phyloP scores from a whole-genome alignment of 2,888 invertebrate species.

The Papilio protenor region DNA sequence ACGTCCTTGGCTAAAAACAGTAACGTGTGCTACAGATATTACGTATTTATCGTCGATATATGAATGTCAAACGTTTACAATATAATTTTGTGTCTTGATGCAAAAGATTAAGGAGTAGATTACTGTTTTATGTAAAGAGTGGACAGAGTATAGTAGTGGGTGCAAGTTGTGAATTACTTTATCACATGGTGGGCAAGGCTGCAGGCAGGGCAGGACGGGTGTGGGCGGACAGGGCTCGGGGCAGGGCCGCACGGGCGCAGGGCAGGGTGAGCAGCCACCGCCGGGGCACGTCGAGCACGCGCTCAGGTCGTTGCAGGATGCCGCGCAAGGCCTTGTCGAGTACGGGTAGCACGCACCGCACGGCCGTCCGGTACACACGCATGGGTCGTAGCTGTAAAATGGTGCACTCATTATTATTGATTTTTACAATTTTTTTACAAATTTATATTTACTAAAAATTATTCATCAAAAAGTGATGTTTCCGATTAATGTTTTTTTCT shows the following conservation, averaged over 20 bases:
- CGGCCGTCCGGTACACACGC: slow-evolving; percentile 70
- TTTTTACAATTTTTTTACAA: slow-evolving; percentile 54
- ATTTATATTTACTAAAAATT: slow-evolving; percentile 42
- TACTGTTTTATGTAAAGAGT: not conserved
- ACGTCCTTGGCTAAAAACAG: slow-evolving; percentile 59
- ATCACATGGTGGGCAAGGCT: slow-evolving; percentile 75
- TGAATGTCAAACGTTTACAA: not conserved
- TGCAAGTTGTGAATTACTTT: slow-evolving; percentile 57
- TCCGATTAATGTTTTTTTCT: slow-evolving; percentile 2
- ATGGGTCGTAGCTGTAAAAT: slow-evolving; percentile 77
- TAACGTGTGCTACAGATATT: not conserved
- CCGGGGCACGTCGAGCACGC: slow-evolving; percentile 76
- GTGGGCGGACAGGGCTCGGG: slow-evolving; percentile 66
- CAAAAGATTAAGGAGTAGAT: not conserved
- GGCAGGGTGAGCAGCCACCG: slow-evolving; percentile 77
- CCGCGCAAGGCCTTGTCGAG: slow-evolving; percentile 60
- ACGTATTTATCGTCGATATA: not conserved
- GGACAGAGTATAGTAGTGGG: not conserved
- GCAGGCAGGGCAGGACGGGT: slow-evolving; percentile 69
- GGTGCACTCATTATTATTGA: slow-evolving; percentile 73
- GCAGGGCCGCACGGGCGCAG: slow-evolving; percentile 76
- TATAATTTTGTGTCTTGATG: not conserved
- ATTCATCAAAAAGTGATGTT: slow-evolving; percentile 22
- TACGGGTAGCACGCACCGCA: slow-evolving; percentile 78
- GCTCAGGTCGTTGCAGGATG: slow-evolving; percentile 59